phyloP scores from a whole-genome alignment of 92 coral and sea anemone genomes.

The Bergia sp. region DNA sequence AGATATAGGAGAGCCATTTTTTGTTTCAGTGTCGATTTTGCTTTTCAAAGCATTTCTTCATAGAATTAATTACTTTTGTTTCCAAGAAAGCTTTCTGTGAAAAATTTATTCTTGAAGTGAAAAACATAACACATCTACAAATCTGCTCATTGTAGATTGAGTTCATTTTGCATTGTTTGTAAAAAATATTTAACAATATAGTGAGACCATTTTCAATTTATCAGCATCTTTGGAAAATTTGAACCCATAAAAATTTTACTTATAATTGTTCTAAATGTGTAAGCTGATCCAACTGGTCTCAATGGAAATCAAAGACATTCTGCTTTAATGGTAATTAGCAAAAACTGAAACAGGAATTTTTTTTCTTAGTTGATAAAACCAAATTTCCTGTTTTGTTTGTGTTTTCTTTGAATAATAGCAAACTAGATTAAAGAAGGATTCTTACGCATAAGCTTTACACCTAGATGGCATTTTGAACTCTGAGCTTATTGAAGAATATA shows the following conservation, averaged over 20 bases:
- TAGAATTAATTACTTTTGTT: neutral
- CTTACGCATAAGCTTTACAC: too few relatives aligned
- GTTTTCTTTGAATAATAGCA: neutral
- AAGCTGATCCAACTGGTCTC: constrained; percentile 3
- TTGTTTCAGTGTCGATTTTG: neutral
- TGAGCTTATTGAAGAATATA: neutral
- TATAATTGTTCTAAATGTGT: constrained; percentile 1
- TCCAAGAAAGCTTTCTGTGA: neutral
- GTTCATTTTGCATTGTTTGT: constrained; percentile 22
- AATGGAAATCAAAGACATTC: constrained; percentile 6
- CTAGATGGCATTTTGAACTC: neutral
- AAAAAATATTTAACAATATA: neutral
- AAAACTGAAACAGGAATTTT: neutral
- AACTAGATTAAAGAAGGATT: neutral
- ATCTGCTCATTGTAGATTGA: neutral
- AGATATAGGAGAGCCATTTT: neutral
- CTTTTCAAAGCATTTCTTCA: neutral
- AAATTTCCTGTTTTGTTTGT: neutral
- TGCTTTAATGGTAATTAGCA: constrained; percentile 2
- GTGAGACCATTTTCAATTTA: neutral
- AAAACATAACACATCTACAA: neutral
- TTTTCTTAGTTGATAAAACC: constrained; percentile 2
- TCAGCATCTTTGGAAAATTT: neutral
- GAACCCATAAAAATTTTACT: neutral
- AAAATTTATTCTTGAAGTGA: neutral